phyloP scores from a whole-genome alignment of 2,797 vertebrate species.

The Anomalospiza imberbis region DNA sequence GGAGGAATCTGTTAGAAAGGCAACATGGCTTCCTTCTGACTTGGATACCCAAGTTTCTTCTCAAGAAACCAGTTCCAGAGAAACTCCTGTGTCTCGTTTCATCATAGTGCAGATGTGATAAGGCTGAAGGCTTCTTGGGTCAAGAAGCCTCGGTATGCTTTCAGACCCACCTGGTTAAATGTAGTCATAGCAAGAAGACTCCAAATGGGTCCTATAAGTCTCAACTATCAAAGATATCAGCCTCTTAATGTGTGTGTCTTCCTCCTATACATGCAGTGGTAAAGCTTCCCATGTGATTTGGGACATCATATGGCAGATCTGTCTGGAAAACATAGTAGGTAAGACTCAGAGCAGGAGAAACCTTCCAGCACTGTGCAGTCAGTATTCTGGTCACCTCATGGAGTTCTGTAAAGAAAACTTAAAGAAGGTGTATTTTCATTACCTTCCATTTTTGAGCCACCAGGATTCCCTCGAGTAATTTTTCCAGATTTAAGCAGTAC shows the following conservation, averaged over 20 bases:
- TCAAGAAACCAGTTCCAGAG: neutral
- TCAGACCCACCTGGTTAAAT: neutral
- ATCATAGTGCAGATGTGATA: neutral
- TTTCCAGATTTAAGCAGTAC: neutral
- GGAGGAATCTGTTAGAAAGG: neutral
- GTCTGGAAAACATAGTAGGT: neutral
- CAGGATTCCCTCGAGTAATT: neutral
- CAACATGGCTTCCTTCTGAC: neutral
- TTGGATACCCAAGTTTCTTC: neutral
- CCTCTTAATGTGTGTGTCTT: fast-evolving
- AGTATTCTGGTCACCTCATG: neutral
- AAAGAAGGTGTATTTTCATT: neutral
- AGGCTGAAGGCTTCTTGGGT: neutral
- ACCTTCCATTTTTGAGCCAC: neutral
- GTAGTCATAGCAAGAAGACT: neutral
- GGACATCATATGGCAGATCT: neutral
- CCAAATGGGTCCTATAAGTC: neutral
- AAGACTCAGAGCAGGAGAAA: neutral
- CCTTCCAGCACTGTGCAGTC: neutral
- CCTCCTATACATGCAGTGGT: neutral
- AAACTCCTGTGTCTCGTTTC: neutral
- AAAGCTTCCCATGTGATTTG: neutral
- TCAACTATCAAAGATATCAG: neutral
- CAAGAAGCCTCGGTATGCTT: neutral
- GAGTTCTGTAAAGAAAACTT: neutral